A percentile compares a stretch with the other conserved stretches of the same genome.
phyloP scores from a whole-genome alignment of 1,140 invertebrate genomes.

The Psilanteris sp. region DNA sequence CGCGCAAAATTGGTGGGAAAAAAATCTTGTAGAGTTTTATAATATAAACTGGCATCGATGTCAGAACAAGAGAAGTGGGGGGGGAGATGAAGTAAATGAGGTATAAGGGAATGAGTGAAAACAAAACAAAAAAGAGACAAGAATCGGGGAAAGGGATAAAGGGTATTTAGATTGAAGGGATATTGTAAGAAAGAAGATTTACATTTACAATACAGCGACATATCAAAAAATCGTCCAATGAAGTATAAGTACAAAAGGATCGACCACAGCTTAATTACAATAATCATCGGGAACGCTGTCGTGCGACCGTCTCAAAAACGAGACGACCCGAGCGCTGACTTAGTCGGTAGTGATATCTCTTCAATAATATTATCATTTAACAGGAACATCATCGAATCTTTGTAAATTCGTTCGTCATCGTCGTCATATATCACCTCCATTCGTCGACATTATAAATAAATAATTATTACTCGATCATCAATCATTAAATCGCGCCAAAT shows the following conservation, averaged over 20 bases:
- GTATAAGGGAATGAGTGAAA: not conserved
- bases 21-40: conserved; percentile 46
- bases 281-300: conserved; percentile 64
- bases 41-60: conserved; percentile 66
- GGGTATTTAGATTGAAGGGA: too few relatives aligned
- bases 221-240: conserved; percentile 65
- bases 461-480: conserved; percentile 67
- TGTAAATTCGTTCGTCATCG: conserved; percentile 71
- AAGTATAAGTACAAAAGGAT: conserved; percentile 74
- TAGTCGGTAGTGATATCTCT: conserved; percentile 71
- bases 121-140: conserved; percentile 1
- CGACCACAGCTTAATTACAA: conserved; percentile 75
- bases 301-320: conserved; percentile 47
- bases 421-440: conserved; percentile 63
- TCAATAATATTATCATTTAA: conserved; percentile 77
- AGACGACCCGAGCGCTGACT: conserved; percentile 72
- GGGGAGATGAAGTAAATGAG: conserved; percentile 1
- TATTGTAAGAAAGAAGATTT: too few relatives aligned
- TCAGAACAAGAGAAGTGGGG: conserved; percentile 24
- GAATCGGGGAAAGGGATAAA: not conserved
- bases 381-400: conserved; percentile 80
- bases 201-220: conserved; percentile 58
- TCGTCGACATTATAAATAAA: conserved; percentile 74
- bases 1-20: conserved; percentile 52
- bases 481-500: conserved; percentile 69